A percentile compares a stretch with the other conserved stretches of the same genome.
phyloP scores from a whole-genome alignment of 1,140 invertebrate genomes.

The Zophobas atratus region DNA sequence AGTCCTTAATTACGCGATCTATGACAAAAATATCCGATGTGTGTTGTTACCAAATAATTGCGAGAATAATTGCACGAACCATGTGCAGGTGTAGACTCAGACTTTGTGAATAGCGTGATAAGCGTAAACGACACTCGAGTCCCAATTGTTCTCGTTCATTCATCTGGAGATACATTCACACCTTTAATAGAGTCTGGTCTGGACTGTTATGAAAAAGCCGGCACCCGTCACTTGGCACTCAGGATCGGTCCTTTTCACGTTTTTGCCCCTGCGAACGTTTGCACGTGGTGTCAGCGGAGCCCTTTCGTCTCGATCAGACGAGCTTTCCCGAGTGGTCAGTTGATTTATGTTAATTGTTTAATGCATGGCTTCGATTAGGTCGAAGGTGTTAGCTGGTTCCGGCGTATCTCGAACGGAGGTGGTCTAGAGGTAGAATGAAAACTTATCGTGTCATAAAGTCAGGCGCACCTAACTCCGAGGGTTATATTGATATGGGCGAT shows the following conservation, averaged over 20 bases:
- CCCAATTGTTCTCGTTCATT: conserved; percentile 48
- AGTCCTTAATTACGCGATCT: too few species aligned
- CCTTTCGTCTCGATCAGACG: neutral
- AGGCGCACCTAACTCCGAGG: conserved; percentile 33
- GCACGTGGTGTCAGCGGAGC: neutral
- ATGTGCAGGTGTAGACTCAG: conserved; percentile 43
- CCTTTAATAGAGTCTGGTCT: conserved; percentile 47
- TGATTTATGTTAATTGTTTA: conserved; percentile 37
- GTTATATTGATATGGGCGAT: conserved; percentile 44
- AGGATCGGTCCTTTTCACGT: conserved; percentile 44
- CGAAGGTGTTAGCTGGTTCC: conserved; percentile 32
- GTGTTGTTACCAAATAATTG: neutral
- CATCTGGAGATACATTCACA: conserved; percentile 49
- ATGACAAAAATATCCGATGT: too few species aligned
- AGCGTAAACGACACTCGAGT: conserved; percentile 48
- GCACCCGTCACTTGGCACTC: conserved; percentile 47
- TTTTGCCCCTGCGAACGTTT: conserved; percentile 20
- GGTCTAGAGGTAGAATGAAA: conserved; percentile 30
- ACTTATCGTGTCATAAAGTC: conserved; percentile 37
- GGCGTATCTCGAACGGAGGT: conserved; percentile 20
- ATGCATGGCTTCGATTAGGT: conserved; percentile 29
- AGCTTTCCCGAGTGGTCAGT: neutral
- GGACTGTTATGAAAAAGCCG: conserved; percentile 46
- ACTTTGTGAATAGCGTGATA: conserved; percentile 45
- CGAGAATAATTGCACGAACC: conserved; percentile 29